These are phyloP conservation scores for Morbakka virulenta DNA, from an alignment of 30 jellyfish, hydroid and myxozoan genomes.

Conservation along the genomic window DNA sequence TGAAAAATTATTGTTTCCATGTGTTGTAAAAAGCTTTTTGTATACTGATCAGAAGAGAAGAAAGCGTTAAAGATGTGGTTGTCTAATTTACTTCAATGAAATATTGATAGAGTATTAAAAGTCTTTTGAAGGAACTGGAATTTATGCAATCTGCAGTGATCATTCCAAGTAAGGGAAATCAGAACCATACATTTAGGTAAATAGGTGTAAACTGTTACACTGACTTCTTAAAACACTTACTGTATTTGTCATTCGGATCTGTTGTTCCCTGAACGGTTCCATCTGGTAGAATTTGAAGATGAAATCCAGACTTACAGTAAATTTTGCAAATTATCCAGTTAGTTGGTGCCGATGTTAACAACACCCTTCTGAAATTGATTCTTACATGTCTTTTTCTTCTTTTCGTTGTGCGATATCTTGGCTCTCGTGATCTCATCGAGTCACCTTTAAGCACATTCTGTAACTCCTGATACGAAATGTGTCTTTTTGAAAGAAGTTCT, in stretches of 20 bases:
- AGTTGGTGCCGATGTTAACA: constrained; percentile 36
- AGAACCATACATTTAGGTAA: too few species aligned
- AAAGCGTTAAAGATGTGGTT: too few species aligned
- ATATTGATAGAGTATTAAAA: too few species aligned
- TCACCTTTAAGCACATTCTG: neutral
- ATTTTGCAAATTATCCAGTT: constrained; percentile 35
- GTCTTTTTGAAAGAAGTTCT: neutral
- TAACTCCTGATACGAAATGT: neutral
- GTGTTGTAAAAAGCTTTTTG: too few species aligned
- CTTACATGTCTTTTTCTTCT: constrained; percentile 48
- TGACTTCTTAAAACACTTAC: too few species aligned
- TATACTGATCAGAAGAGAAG: too few species aligned
- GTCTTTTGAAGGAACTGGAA: too few species aligned
- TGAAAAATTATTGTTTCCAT: too few species aligned
- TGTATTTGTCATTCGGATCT: constrained; percentile 8
- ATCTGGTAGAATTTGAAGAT: constrained; percentile 41
- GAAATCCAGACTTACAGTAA: constrained; percentile 50
- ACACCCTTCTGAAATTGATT: constrained; percentile 2
- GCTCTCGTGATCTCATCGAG: neutral
- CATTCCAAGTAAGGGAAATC: too few species aligned
- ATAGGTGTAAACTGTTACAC: too few species aligned
- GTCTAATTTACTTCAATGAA: too few species aligned
- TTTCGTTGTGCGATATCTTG: neutral
- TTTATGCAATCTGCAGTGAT: too few species aligned
- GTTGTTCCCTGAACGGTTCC: constrained; percentile 60